Conservation (phyloP, 37 sponge, comb jelly and placozoan genomes). For the Bolinopsis microptera region DNA sequence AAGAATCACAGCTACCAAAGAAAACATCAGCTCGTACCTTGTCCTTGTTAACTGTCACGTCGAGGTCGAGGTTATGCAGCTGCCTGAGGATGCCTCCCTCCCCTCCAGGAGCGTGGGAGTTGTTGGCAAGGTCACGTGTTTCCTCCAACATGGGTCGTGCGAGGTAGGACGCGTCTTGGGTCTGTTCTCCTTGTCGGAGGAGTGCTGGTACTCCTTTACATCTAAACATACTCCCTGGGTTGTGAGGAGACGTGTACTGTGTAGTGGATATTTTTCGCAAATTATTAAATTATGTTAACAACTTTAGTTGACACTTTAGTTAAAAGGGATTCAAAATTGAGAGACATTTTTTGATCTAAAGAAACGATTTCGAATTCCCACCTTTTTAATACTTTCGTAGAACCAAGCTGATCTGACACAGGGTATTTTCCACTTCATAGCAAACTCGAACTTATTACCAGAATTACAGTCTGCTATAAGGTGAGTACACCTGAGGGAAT, state of each 20-base stretch:
- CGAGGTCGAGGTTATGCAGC: background rate
- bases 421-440: constrained; percentile 47
- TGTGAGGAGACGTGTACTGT: too few relatives aligned
- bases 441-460: constrained; percentile 32
- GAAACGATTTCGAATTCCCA: too few relatives aligned
- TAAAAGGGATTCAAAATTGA: too few relatives aligned
- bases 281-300: too few relatives aligned
- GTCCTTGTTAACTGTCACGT: background rate
- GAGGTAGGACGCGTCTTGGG: background rate
- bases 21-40: too few relatives aligned
- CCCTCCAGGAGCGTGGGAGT: background rate
- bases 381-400: constrained; percentile 57
- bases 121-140: constrained; percentile 4
- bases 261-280: too few relatives aligned
- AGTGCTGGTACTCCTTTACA: background rate
- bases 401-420: constrained; percentile 36
- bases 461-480: background rate
- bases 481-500: constrained; percentile 13
- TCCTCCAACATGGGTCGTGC: constrained; percentile 38
- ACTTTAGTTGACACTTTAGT: too few relatives aligned
- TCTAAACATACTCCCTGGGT: constrained; percentile 61
- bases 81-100: background rate
- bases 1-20: too few relatives aligned
- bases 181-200: background rate
- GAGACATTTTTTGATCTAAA: too few relatives aligned